Percentiles rank a stretch among this genome's conserved stretches.
Conservation (phyloP, 2,888 invertebrate genomes). For the Nasonovia ribisnigri region DNA sequence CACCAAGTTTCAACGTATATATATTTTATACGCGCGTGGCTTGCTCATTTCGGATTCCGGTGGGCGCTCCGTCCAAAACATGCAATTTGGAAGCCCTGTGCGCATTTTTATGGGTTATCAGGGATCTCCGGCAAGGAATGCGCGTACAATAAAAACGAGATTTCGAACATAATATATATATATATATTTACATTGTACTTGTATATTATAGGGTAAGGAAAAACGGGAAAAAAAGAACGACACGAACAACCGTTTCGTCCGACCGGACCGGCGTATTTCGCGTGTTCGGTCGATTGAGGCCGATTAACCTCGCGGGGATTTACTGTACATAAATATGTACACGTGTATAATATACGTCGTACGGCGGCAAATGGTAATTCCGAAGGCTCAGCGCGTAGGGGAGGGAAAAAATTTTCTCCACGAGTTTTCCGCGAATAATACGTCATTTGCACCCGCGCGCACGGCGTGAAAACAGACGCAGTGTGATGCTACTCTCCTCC, state of each 20-base stretch:
- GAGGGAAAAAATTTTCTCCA: neutral
- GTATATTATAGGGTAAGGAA: neutral
- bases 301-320: slow-evolving; percentile 49
- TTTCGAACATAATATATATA: slow-evolving; percentile 43
- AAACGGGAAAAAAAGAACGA: neutral
- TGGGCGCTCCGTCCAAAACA: slow-evolving; percentile 59
- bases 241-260: neutral
- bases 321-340: neutral
- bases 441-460: slow-evolving; percentile 39
- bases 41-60: slow-evolving; percentile 61
- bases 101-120: slow-evolving; percentile 61
- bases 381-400: neutral
- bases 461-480: slow-evolving; percentile 11
- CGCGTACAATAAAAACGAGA: slow-evolving; percentile 53
- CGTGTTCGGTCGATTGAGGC: slow-evolving; percentile 43
- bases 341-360: neutral
- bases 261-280: slow-evolving; percentile 46
- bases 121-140: slow-evolving; percentile 48
- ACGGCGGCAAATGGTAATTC: neutral
- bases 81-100: slow-evolving; percentile 44
- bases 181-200: no score
- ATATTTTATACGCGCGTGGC: neutral
- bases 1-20: no score
- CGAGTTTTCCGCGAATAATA: slow-evolving; percentile 43
- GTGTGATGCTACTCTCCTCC: neutral